Evolutionary conservation across 2,888 invertebrate genomes (phyloP), one percentile per base, ranked within the genome.

Genomic region (Temnothorax rugatulus): DNA sequence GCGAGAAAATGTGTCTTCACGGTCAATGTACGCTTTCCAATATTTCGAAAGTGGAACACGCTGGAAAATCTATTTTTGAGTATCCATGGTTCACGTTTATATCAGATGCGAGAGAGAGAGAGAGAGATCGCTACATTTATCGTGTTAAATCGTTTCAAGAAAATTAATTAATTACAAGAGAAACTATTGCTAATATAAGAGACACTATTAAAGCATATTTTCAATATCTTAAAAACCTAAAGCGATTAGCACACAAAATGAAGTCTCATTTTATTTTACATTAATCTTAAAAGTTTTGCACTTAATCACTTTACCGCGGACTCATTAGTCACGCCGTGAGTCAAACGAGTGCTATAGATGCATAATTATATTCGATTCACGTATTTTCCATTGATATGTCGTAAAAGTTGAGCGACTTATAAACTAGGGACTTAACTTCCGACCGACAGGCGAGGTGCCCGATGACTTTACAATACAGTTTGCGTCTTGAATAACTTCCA

Each of bases 31-130:
- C 59, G 59, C 71, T 79, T 71, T 79, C 38, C 71, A 71, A 73
- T 61, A 61, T 79, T 47, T 79, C 59, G 59, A 71, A 59, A 81
- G 73, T 59, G 59, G 79, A 8, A 25, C 59, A 73, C n/a, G 68
- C 21, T 57, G 38, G 79, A 41, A 73, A 61, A 73, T 71, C 59
- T 59, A 50, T 73, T 81, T 79, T 71, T 13, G 63, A 44, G 38
- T 34, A 47, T 57, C 29, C 15, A 9, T n/a, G 52, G 21, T 66
- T 66, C 47, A 47, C 15, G 11, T 13, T 44, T 66, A 25, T 44
- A 44, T 68, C 5, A 5, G 25, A 29, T 15, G 25, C 4, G 38
- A 63, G 2, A 44, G 15, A 44, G 4, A 18, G 21, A 38, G 5
- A 34, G 38, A 66, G 15, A 66, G 3, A 44, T 66, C 5, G 5